Evolutionary conservation across 2,888 invertebrate species (phyloP).

Genomic region (Drosophila meridionalis): DNA sequence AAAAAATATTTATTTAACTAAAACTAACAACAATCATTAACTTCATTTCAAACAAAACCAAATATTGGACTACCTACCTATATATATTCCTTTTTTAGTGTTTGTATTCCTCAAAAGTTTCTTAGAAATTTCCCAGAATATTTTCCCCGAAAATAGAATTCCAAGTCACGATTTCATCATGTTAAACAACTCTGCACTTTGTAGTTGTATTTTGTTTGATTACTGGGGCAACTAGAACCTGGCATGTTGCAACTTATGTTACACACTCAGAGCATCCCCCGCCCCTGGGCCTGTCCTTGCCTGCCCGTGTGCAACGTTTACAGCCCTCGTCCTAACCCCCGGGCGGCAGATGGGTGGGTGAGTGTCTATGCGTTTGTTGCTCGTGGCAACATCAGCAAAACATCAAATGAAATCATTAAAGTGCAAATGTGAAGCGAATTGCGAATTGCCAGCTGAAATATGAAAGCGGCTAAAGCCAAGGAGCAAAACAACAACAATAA

Average conservation of each 20-base stretch:
- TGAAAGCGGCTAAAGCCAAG: constrained; percentile 16
- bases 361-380: constrained; percentile 19
- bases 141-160: neutral
- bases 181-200: constrained; percentile 29
- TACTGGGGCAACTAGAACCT: constrained; percentile 3
- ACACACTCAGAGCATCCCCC: neutral
- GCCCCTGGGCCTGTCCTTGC: neutral
- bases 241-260: constrained; percentile 57
- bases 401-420: constrained; percentile 74
- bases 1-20: too few species aligned
- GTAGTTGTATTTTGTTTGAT: constrained; percentile 9
- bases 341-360: neutral
- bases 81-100: neutral
- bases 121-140: neutral
- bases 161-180: constrained; percentile 13
- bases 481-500: constrained; percentile 21
- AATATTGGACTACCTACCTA: neutral
- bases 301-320: constrained; percentile 16
- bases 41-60: too few species aligned
- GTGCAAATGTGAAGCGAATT: constrained; percentile 78
- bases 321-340: constrained; percentile 13
- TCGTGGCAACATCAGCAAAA: constrained; percentile 46
- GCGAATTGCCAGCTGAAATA: constrained; percentile 51
- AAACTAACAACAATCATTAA: too few species aligned
- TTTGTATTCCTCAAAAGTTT: neutral